Evolutionary conservation across 2,888 invertebrate species (phyloP), one percentile per base, ranked within the genome.

Genomic region (Anthophora plumipes): DNA sequence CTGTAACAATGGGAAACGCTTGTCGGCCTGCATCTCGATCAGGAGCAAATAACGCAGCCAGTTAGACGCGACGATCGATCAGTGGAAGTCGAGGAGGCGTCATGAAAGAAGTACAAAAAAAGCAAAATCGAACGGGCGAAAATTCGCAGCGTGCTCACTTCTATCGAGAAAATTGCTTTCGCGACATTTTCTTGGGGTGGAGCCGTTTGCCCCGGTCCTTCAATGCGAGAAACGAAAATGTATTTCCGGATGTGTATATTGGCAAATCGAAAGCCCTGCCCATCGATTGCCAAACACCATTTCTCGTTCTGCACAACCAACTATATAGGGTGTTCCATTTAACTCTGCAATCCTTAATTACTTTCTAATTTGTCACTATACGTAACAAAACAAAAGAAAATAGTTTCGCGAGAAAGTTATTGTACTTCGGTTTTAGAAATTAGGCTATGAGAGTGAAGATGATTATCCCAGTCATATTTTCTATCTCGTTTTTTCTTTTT

Each of bases 191-290:
- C 75, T 52, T 59, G 66, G 74, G 79, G 75, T 74, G 83, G 68
- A 41, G 52, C 55, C 68, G 55, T 64, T 83, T 48, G 61, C 57
- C 69, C 79, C 84, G 78, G 55, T 77, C 79, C 77, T 90, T 83
- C 75, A 81, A 83, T 85, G 63, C 80, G 88, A 78, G 85, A 83
- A 88, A 86, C 88, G 91, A 91, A 90, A 92, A 91, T 90, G 89
- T 92, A 90, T 91, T 91, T 92, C 88, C 85, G 82, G 87, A 88
- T 89, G 89, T 91, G 89, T 91, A 85, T 90, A 84, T 87, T 88
- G 85, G 87, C 78, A 90, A 92, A 92, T 92, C 90, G 91, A 92
- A 89, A 87, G 84, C 81, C 78, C 69, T n/a, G 75, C 55, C 80
- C 77, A 82, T 72, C 86, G 85, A 91, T 92, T 90, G 89, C 88